These are phyloP conservation scores for Dryocosmus kuriphilus DNA, from an alignment of 2,888 invertebrate species.

Conservation along the genomic window DNA sequence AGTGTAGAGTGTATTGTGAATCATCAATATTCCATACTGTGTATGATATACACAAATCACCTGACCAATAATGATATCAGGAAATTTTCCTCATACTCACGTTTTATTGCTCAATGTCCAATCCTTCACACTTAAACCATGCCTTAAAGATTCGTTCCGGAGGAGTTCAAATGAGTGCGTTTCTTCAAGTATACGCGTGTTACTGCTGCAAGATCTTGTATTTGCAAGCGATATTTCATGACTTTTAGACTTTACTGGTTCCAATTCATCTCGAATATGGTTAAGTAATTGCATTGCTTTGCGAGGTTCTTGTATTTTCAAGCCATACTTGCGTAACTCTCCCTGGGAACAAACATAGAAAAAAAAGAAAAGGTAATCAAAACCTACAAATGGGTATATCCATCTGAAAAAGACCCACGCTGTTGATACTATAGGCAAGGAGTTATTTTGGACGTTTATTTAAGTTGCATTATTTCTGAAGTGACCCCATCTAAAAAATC, in stretches of 20 bases:
- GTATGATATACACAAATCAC: no score
- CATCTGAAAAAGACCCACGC: no score
- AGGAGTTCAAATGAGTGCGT: background rate
- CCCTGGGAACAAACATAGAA: background rate
- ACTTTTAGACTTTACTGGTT: background rate
- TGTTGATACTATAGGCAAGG: no score
- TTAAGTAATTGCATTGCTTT: background rate
- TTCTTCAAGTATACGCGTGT: background rate
- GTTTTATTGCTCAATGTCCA: background rate
- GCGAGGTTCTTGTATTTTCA: background rate
- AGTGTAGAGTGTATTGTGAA: no score
- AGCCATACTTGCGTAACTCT: background rate
- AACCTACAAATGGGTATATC: no score
- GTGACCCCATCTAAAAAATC: no score
- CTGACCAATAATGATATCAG: no score
- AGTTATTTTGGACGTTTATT: no score
- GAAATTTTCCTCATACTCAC: background rate
- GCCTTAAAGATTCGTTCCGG: background rate
- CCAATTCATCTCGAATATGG: background rate
- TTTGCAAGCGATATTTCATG: background rate
- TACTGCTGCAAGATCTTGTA: background rate
- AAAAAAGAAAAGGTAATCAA: background rate
- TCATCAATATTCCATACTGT: no score
- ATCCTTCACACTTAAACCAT: background rate
- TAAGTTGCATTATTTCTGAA: no score